Evolutionary conservation across 2,888 invertebrate genomes (phyloP).

Genomic region (Elmis aenea): DNA sequence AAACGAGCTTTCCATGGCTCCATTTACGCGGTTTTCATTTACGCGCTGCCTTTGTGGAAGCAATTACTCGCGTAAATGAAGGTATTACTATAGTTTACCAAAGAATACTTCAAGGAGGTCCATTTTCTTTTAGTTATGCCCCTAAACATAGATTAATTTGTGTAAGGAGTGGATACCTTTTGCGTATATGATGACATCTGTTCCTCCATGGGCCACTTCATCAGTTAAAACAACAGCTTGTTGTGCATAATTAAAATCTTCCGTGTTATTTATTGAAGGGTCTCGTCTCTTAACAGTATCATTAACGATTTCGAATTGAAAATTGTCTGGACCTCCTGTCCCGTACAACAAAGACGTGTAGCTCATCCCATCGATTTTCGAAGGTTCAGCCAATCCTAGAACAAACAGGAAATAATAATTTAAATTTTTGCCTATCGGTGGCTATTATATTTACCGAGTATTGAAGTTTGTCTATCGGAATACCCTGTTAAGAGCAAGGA

Average conservation of each 20-base stretch:
- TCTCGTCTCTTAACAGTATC: conserved; percentile 52
- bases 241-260: conserved; percentile 64
- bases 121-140: too few relatives aligned
- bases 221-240: conserved; percentile 65
- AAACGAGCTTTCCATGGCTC: too few relatives aligned
- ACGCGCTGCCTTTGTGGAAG: too few relatives aligned
- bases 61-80: too few relatives aligned
- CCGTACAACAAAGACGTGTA: conserved; percentile 77
- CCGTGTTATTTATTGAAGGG: conserved; percentile 57
- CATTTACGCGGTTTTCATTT: too few relatives aligned
- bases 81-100: too few relatives aligned
- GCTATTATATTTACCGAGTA: conserved; percentile 60
- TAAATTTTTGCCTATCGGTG: too few relatives aligned
- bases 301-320: conserved; percentile 48
- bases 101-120: too few relatives aligned
- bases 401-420: too few relatives aligned
- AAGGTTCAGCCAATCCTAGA: conserved; percentile 58
- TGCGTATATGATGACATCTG: conserved; percentile 82
- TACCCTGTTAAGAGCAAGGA: conserved; percentile 75
- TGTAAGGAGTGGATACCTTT: too few relatives aligned
- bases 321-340: conserved; percentile 67
- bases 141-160: too few relatives aligned
- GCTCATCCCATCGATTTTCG: conserved; percentile 57
- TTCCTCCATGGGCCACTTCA: conserved; percentile 77
- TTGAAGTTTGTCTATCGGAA: conserved; percentile 60